Evolutionary conservation across 2,888 invertebrate species (phyloP), one percentile per base, ranked within the genome.

Genomic region (Calliopum simillimum): DNA sequence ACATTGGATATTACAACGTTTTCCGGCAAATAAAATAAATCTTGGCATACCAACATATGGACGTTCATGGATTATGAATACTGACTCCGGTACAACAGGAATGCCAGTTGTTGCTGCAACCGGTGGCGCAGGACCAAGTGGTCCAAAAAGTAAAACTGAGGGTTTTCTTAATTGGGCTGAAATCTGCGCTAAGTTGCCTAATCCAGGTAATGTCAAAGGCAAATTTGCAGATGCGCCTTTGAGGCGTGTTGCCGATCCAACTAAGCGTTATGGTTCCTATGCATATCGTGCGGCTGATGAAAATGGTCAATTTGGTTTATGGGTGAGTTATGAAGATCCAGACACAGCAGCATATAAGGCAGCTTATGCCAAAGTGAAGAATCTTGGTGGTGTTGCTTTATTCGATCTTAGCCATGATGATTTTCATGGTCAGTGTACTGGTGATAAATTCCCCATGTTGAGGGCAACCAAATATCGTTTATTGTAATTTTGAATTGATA

Each of bases 251-350:
- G 89, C 90, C n/a, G 94, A 95, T 82, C 92, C 93, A n/a, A 91
- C 92, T 74, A 93, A 93, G 77, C 90, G 93, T 77, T 92, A 91
- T 73, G 94, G 94, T 63, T 90, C 91, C 14, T 95, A 94, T 82
- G 94, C 93, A 0, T 94, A 89, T 88, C 91, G 92, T 71, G 82
- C 91, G 0, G 92, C 93, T 68, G 89, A 90, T 69, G 89, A 89
- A 62, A 89, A 90, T 53, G 89, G 88, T 69, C 90, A 90, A 0
- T 88, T 89, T n/a, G 95, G 95, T 5, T 82, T 94, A 16, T 95
- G 95, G 95, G 91, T 93, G 4, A 91, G 91, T 73, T 95, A 92
- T 81, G 94, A 95, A 77, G 94, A 95, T 82, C 91, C 93, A 0
- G 94, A 94, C 77, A 93, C 93, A 0, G 94, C 93, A 58, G 92